Base-by-base conservation (phyloP, 2,888 invertebrate species). In the Lottia gigantea region DNA sequence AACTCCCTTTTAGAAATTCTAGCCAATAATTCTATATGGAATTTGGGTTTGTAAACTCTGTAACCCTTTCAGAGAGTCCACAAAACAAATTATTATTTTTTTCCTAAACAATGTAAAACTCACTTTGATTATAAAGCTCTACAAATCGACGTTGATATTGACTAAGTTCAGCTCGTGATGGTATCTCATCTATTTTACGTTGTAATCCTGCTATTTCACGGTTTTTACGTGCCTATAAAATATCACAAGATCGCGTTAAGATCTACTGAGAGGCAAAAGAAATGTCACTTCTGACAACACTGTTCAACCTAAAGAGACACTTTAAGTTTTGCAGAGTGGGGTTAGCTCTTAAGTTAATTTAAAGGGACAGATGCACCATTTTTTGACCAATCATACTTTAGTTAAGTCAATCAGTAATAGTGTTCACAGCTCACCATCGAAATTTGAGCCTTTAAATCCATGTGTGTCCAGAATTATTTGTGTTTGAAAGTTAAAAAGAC, bases 131-230 rank as follows among this genome's bases (percentile, higher is more conserved):
- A 86, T 97, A 97, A 12, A 98, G 91, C 90, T 98, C 98, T 83
- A 98, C 92, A 88, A 99, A 98, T 81, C 98, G 91, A 83, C 95
- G 92, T 88, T 98, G 97, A 88, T 99, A 98, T 86, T 99, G 98
- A 68, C 95, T 92, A 68, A 98, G 90, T 87, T 99, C 98, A 0
- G 95, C 95, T 73, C 96, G 92, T 46, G 95, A 94, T 0, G 98
- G 98, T 70, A 97, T 93, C 83, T 96, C 95, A 87, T 98, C 98
- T 70, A 98, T 90, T 83, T 95, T 94, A 40, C 95, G 91, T 71
- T 95, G 93, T 78, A 97, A 92, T 15, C 92, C 91, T 19, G 95
- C 92, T 71, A 97, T 93, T 76, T 89, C 88, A 26, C 89, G 78
- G 72, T 87, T 89, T 75, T 88, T 86, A 68, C 85, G 81, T 0